These are phyloP conservation scores for Agriotes lineatus DNA, from an alignment of 2,888 invertebrate species.

Conservation along the genomic window DNA sequence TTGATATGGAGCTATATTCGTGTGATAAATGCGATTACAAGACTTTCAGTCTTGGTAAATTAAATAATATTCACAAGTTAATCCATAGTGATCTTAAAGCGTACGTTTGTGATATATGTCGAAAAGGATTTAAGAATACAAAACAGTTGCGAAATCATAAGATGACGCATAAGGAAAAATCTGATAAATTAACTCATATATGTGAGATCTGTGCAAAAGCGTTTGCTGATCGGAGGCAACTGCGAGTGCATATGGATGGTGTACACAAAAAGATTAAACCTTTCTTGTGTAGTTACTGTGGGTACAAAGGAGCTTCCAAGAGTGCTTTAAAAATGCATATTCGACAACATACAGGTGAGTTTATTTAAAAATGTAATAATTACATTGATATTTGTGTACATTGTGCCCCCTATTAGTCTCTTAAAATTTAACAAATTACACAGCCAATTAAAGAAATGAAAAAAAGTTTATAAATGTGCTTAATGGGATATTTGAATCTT, in stretches of 20 bases:
- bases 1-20: conserved; percentile 84
- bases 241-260: conserved; percentile 71
- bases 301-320: conserved; percentile 75
- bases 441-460: too few species aligned
- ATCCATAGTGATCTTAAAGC: conserved; percentile 78
- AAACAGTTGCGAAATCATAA: conserved; percentile 86
- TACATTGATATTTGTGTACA: too few species aligned
- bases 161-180: conserved; percentile 69
- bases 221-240: conserved; percentile 69
- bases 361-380: too few species aligned
- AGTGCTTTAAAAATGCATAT: conserved; percentile 77
- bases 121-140: conserved; percentile 83
- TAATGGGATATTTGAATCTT: too few species aligned
- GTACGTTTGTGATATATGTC: conserved; percentile 76
- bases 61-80: conserved; percentile 81
- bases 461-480: too few species aligned
- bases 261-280: conserved; percentile 78
- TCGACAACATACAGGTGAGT: conserved; percentile 77
- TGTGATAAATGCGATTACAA: conserved; percentile 83
- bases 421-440: too few species aligned
- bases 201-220: conserved; percentile 74
- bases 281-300: conserved; percentile 77
- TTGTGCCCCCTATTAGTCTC: too few species aligned
- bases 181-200: conserved; percentile 52
- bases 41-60: conserved; percentile 76